phyloP scores from a whole-genome alignment of 2,888 invertebrate genomes.

The Pristionchus maxplancki region DNA sequence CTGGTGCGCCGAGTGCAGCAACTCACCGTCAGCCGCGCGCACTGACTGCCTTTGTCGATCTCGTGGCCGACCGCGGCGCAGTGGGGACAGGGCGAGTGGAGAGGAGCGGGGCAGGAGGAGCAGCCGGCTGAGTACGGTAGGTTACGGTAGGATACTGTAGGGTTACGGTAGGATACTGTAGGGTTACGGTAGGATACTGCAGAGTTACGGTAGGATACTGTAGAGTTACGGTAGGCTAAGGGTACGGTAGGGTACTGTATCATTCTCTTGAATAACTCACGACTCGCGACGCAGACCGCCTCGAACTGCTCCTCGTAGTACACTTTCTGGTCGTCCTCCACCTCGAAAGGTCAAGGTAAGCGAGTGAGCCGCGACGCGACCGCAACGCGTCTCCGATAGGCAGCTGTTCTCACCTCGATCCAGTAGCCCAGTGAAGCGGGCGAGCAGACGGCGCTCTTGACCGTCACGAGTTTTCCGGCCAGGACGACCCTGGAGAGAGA shows the following conservation, averaged over 20 bases:
- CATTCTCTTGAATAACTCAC: not conserved
- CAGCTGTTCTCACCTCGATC: not conserved
- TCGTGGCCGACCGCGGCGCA: not conserved
- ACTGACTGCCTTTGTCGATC: not conserved
- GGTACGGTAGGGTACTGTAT: not conserved
- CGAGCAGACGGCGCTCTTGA: not conserved
- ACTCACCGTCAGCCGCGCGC: not conserved
- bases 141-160: not conserved
- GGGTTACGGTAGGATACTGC: too few species aligned
- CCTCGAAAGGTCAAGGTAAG: too few species aligned
- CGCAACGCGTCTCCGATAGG: not conserved
- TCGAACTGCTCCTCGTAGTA: not conserved
- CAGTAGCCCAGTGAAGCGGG: not conserved
- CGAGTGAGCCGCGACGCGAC: too few species aligned
- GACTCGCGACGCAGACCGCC: not conserved
- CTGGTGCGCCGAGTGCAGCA: too few species aligned
- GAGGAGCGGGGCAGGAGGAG: not conserved
- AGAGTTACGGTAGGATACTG: too few species aligned
- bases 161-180: too few species aligned
- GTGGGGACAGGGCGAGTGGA: not conserved
- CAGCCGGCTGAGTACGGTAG: not conserved
- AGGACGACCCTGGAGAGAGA: too few species aligned
- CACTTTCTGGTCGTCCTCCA: too few species aligned
- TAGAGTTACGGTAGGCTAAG: too few species aligned
- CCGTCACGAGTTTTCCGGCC: not conserved